Evolutionary conservation across 2,888 invertebrate species (phyloP), one percentile per base, ranked within the genome.

Genomic region (Eupithecia tripunctaria): DNA sequence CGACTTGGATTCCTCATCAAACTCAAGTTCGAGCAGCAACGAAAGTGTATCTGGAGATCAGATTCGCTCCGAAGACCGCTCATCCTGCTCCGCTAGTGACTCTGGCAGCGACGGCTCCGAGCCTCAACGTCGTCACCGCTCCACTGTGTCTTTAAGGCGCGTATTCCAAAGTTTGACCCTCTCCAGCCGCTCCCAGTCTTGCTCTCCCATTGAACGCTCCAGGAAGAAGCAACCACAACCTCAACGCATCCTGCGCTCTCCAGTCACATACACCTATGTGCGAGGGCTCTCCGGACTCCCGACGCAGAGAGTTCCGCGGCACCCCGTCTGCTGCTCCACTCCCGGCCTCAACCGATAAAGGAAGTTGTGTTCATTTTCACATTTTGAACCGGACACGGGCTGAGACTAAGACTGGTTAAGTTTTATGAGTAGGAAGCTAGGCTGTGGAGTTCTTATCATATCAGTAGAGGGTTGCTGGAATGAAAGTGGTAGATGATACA

Each of bases 241-340:
- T 1, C 97, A 97, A 85, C 95, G 96, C 81, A 97, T 98, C 76
- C 94, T 97, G 12, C 95, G 98, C 56, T 95, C 97, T 68, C 97
- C 97, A 1, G 96, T 97, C 15, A 95, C 96, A 0, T 97, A 97
- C 88, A 97, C 97, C 12, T 98, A 97, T 88, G 96, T 97, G 2
- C 96, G 96, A 78, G 97, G 97, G 64, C 95, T 97, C 78, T 97
- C 97, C 12, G 97, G 97, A 14, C 91, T 97, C 70, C 97, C 97
- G 10, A 97, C 97, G 0, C 97, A 97, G 86, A 95, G 97, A 84
- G 96, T 97, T 29, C 97, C 97, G 0, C 95, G 96, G 76, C 95
- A 91, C 80, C 82, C 89, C 65, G 92, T 93, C 8, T 89, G 83
- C 82, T 86, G 88, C 76, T 82, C 86, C 43, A 85, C 92, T 15